These are phyloP conservation scores for Echeneis naucrates DNA, from an alignment of 2,797 vertebrate genomes.

Conservation along the genomic window DNA sequence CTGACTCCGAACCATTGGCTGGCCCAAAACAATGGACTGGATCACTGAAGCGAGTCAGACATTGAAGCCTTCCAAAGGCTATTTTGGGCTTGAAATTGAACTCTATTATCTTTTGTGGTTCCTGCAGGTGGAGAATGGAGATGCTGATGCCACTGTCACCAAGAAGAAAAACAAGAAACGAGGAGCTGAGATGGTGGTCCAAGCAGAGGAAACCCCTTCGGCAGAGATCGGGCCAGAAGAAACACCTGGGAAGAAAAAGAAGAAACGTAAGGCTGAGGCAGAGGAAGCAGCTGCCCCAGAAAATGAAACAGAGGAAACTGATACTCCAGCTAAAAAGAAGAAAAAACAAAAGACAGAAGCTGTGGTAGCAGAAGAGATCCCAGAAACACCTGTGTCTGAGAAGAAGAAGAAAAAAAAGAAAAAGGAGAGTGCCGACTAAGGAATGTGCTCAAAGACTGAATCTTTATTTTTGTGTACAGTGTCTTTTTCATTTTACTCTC, in stretches of 20 bases:
- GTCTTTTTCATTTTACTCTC: conserved; percentile 41
- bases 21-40: conserved; percentile 74
- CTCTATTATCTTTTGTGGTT: rapidly evolving
- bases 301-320: conserved; percentile 39
- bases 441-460: conserved; percentile 38
- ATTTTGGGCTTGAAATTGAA: rapidly evolving
- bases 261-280: conserved; percentile 58
- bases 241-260: conserved; percentile 70
- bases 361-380: conserved; percentile 44
- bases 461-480: conserved; percentile 72
- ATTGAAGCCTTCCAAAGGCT: conserved; percentile 11
- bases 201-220: conserved; percentile 33
- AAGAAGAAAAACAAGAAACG: conserved; percentile 83
- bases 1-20: conserved; percentile 86
- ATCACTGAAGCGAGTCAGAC: conserved; percentile 87
- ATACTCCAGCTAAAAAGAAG: conserved; percentile 70
- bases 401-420: conserved; percentile 83
- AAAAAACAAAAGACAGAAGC: conserved; percentile 68
- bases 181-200: conserved; percentile 30
- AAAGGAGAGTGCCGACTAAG: conserved; percentile 33
- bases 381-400: conserved; percentile 19
- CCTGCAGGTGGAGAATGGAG: conserved; percentile 58
- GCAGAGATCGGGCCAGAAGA: conserved; percentile 76
- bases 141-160: conserved; percentile 23
- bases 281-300: conserved; percentile 17